phyloP scores from a whole-genome alignment of 2,113 vertebrate genomes.

The Eulemur macaco region DNA sequence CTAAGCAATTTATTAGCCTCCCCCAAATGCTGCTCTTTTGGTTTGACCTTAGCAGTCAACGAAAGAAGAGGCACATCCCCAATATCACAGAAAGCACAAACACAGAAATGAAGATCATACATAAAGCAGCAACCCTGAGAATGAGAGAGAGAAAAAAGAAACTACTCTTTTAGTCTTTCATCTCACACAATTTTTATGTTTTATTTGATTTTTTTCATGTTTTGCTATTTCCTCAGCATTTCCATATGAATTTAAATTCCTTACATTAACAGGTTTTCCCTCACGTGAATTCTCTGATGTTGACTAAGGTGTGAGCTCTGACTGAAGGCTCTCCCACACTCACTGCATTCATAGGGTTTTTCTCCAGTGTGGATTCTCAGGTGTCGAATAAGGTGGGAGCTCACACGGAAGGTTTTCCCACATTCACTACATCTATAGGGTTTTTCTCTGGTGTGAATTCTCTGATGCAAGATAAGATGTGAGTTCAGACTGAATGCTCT shows the following conservation, averaged over 20 bases:
- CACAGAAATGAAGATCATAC: background rate
- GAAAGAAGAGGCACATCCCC: background rate
- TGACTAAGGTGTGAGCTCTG: slow-evolving; percentile 51
- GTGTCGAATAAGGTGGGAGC: slow-evolving; percentile 54
- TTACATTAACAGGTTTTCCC: slow-evolving; percentile 47
- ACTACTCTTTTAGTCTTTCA: background rate
- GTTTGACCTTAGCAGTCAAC: background rate
- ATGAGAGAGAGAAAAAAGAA: background rate
- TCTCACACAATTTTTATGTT: background rate
- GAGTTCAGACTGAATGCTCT: slow-evolving; percentile 50
- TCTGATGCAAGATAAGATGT: slow-evolving; percentile 54
- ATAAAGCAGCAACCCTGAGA: background rate
- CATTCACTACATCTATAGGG: slow-evolving; percentile 61
- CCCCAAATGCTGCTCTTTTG: background rate
- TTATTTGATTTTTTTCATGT: background rate
- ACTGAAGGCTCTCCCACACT: slow-evolving; percentile 51
- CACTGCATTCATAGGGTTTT: slow-evolving; percentile 39
- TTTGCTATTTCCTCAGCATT: background rate
- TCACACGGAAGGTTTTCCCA: slow-evolving; percentile 62
- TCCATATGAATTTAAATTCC: background rate
- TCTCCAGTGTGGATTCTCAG: slow-evolving; percentile 65
- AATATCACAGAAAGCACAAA: background rate
- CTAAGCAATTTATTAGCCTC: background rate
- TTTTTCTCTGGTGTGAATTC: slow-evolving; percentile 66
- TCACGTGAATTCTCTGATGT: slow-evolving; percentile 57